Evolutionary conservation across 2,888 invertebrate genomes (phyloP).

Genomic region (Muschampia plurimacula): DNA sequence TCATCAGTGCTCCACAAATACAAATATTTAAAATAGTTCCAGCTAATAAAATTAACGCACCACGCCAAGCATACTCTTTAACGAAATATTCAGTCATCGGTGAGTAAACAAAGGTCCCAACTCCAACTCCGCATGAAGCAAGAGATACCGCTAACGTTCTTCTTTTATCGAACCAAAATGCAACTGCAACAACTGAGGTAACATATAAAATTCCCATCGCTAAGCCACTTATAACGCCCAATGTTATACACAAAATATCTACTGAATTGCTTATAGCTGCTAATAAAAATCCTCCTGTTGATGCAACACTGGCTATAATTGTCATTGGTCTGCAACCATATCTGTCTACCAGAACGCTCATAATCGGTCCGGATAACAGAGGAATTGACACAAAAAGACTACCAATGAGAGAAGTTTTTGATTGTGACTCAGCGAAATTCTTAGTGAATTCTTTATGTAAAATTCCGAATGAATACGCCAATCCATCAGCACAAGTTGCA

Average conservation of each 20-base stretch:
- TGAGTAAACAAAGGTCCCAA: slow-evolving; percentile 95
- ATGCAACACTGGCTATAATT: slow-evolving; percentile 89
- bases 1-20: slow-evolving; percentile 94
- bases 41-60: slow-evolving; percentile 90
- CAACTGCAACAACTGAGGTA: slow-evolving; percentile 95
- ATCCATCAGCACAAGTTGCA: slow-evolving; percentile 96
- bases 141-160: slow-evolving; percentile 94
- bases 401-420: slow-evolving; percentile 95
- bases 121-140: slow-evolving; percentile 94
- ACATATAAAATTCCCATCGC: slow-evolving; percentile 94
- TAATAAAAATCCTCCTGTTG: slow-evolving; percentile 90
- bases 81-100: slow-evolving; percentile 92
- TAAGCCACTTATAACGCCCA: slow-evolving; percentile 93
- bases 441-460: slow-evolving; percentile 92
- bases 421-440: slow-evolving; percentile 92
- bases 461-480: slow-evolving; percentile 96
- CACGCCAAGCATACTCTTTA: slow-evolving; percentile 92
- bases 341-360: slow-evolving; percentile 93
- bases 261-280: slow-evolving; percentile 90
- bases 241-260: slow-evolving; percentile 91
- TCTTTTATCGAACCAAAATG: slow-evolving; percentile 96
- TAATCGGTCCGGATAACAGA: slow-evolving; percentile 92
- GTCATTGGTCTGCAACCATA: slow-evolving; percentile 92
- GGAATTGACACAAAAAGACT: slow-evolving; percentile 96
- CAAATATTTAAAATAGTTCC: slow-evolving; percentile 94